phyloP scores from a whole-genome alignment of 2,888 invertebrate genomes.

The Melanargia galathea region DNA sequence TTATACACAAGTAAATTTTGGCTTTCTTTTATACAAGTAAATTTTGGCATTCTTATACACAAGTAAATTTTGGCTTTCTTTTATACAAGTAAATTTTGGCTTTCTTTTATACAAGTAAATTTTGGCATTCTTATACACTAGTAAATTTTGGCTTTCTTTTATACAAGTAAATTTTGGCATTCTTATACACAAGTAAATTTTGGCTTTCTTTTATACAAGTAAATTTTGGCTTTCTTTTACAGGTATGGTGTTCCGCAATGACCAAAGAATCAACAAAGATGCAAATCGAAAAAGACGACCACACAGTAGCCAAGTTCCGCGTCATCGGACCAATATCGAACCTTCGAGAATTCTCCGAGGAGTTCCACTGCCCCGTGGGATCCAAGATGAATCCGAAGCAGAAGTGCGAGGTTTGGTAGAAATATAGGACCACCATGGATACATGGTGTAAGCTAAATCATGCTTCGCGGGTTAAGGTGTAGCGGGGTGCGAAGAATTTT shows the following conservation, averaged over 20 bases:
- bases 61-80: too few species aligned
- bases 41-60: too few species aligned
- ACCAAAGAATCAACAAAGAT: slow-evolving; percentile 92
- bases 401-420: slow-evolving; percentile 94
- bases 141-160: too few species aligned
- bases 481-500: slow-evolving; percentile 21
- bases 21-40: too few species aligned
- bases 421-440: neutral
- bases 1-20: too few species aligned
- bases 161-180: too few species aligned
- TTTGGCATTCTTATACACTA: too few species aligned
- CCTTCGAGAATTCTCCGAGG: slow-evolving; percentile 89
- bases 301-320: slow-evolving; percentile 92
- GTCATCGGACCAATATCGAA: slow-evolving; percentile 95
- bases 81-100: too few species aligned
- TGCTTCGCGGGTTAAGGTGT: slow-evolving; percentile 28
- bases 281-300: slow-evolving; percentile 96
- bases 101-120: too few species aligned
- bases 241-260: slow-evolving; percentile 95
- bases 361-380: slow-evolving; percentile 88
- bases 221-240: slow-evolving; percentile 10
- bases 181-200: too few species aligned
- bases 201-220: too few species aligned
- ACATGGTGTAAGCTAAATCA: slow-evolving; percentile 20
- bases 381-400: slow-evolving; percentile 91